Percentiles rank a stretch among this genome's conserved stretches.
phyloP scores from a whole-genome alignment of 1,140 invertebrate genomes.

The Colletes gigas region DNA sequence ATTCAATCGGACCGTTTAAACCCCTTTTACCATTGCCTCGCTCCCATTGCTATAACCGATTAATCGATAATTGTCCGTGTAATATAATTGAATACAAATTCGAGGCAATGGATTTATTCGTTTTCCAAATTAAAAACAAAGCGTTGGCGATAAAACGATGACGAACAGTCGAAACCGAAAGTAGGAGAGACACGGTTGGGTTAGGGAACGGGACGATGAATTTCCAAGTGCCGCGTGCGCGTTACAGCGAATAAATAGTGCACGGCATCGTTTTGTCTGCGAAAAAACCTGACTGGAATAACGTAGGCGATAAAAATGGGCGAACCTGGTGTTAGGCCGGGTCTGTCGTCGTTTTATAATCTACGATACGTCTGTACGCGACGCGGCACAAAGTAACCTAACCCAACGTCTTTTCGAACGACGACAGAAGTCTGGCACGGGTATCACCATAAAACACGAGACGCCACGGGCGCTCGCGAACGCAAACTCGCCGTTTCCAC shows the following conservation, averaged over 20 bases:
- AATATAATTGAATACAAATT: no score
- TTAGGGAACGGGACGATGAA: no score
- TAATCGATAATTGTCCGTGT: no score
- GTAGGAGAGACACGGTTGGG: no score
- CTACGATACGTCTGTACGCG: no score
- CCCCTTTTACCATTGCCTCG: not conserved
- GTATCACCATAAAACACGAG: conserved; percentile 11
- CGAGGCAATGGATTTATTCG: no score
- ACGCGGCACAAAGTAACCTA: not conserved
- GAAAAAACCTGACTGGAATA: conserved; percentile 1
- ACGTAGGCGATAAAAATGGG: conserved; percentile 9
- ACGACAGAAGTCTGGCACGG: conserved; percentile 40
- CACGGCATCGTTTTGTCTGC: not conserved
- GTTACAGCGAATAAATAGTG: not conserved
- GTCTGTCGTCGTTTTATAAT: conserved; percentile 23
- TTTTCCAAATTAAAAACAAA: no score
- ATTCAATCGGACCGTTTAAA: no score
- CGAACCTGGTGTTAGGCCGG: conserved; percentile 31
- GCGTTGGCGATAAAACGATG: no score
- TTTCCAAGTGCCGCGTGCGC: not conserved
- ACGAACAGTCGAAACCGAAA: no score
- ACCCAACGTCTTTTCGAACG: not conserved
- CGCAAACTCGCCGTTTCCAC: not conserved
- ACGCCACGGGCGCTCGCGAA: not conserved
- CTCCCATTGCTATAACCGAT: no score